These are phyloP conservation scores for Cheilosia pagana DNA, from an alignment of 2,888 invertebrate genomes.

Conservation along the genomic window DNA sequence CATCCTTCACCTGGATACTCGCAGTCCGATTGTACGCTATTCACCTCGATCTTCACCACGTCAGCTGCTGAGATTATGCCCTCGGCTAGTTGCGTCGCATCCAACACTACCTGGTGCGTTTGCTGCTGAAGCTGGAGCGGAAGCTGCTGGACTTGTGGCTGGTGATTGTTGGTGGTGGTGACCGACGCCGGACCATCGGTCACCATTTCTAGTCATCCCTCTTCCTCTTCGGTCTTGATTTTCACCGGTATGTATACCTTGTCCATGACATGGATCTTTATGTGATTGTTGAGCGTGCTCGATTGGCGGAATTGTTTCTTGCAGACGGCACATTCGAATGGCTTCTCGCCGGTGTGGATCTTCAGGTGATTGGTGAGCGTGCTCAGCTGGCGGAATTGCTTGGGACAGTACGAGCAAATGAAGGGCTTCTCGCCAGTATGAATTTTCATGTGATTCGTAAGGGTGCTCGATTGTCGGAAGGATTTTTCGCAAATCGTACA, in stretches of 20 bases:
- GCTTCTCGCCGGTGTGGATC: constrained; percentile 84
- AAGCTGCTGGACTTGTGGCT: constrained; percentile 70
- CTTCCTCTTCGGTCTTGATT: constrained; percentile 83
- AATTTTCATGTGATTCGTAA: constrained; percentile 84
- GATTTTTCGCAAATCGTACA: constrained; percentile 83
- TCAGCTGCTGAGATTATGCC: constrained; percentile 73
- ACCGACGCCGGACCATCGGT: constrained; percentile 78
- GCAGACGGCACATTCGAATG: constrained; percentile 83
- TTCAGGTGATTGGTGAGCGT: constrained; percentile 83
- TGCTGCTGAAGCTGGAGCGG: constrained; percentile 56
- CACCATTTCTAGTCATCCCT: constrained; percentile 83
- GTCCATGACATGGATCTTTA: constrained; percentile 84
- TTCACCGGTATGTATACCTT: constrained; percentile 83
- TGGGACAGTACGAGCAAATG: constrained; percentile 83
- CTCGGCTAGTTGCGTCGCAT: constrained; percentile 68
- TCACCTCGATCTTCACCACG: constrained; percentile 71
- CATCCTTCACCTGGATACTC: constrained; percentile 75
- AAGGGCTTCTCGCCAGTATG: constrained; percentile 84
- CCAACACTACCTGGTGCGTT: constrained; percentile 65
- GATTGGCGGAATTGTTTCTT: constrained; percentile 84
- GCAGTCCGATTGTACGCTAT: constrained; percentile 74
- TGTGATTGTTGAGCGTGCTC: constrained; percentile 83
- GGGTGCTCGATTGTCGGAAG: constrained; percentile 83
- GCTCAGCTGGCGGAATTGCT: constrained; percentile 83
- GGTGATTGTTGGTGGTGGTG: constrained; percentile 67